Conservation (phyloP, 2,797 vertebrate genomes). For the Perodicticus potto region DNA sequence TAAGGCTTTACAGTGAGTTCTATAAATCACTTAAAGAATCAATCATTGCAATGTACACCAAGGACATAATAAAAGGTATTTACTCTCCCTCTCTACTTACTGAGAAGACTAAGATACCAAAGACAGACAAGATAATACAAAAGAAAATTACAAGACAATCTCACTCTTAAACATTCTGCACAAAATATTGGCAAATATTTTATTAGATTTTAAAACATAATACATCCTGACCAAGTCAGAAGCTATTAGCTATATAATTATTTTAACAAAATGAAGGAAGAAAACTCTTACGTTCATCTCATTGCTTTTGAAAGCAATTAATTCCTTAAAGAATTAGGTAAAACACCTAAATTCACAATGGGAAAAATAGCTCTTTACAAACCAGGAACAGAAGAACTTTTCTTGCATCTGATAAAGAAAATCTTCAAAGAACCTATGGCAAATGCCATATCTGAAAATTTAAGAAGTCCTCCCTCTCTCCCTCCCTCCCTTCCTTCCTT, state of each 20-base stretch:
- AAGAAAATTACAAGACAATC: neutral
- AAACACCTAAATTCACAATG: neutral
- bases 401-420: neutral
- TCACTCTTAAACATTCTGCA: neutral
- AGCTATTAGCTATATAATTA: conserved; percentile 5
- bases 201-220: neutral
- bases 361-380: neutral
- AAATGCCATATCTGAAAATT: neutral
- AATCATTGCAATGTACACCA: neutral
- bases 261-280: neutral
- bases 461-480: neutral
- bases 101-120: neutral
- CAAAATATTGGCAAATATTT: neutral
- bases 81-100: neutral
- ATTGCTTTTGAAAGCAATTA: conserved; percentile 1
- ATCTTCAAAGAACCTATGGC: neutral
- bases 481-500: too few relatives aligned
- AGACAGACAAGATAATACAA: neutral
- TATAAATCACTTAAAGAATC: neutral
- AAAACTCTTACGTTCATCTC: neutral
- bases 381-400: neutral
- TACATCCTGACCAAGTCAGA: neutral
- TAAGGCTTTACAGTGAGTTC: neutral
- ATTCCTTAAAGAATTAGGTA: neutral
- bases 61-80: neutral